These are phyloP conservation scores for Pelodytes ibericus DNA, from an alignment of 2,797 vertebrate genomes.

Conservation along the genomic window DNA sequence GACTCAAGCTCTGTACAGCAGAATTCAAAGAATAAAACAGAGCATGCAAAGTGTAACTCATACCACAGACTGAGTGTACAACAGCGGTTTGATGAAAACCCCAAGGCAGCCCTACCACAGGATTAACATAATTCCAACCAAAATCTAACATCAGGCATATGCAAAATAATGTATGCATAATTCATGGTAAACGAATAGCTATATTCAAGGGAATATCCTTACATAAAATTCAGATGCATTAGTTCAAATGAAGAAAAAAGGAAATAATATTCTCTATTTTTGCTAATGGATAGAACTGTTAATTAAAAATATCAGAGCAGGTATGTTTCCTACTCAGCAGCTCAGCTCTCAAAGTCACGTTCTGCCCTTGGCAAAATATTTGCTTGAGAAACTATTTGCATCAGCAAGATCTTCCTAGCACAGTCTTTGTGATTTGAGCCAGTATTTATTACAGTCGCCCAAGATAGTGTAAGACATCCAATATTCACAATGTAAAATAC, in stretches of 20 bases:
- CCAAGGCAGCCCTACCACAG: no score
- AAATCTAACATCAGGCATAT: not conserved
- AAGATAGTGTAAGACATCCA: no score
- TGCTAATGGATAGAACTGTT: conserved; percentile 7
- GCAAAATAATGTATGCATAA: not conserved
- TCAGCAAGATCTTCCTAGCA: not conserved
- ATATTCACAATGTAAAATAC: no score
- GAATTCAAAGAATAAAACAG: no score
- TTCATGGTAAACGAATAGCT: not conserved
- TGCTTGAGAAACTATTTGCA: conserved; percentile 13
- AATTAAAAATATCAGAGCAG: not conserved
- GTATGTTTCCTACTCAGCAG: conserved; percentile 1
- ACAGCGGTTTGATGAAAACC: no score
- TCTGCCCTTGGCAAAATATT: conserved; percentile 16
- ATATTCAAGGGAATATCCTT: not conserved
- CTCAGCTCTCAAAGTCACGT: conserved; percentile 10
- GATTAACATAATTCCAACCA: no score
- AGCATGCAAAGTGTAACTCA: no score
- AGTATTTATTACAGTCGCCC: no score
- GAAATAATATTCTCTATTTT: not conserved
- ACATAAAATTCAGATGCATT: not conserved
- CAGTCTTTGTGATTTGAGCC: no score
- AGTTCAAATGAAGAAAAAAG: not conserved
- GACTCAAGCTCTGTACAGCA: no score
- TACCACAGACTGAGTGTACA: no score